Conservation (phyloP, 2,888 invertebrate species). For the Caenorhabditis sp. region DNA sequence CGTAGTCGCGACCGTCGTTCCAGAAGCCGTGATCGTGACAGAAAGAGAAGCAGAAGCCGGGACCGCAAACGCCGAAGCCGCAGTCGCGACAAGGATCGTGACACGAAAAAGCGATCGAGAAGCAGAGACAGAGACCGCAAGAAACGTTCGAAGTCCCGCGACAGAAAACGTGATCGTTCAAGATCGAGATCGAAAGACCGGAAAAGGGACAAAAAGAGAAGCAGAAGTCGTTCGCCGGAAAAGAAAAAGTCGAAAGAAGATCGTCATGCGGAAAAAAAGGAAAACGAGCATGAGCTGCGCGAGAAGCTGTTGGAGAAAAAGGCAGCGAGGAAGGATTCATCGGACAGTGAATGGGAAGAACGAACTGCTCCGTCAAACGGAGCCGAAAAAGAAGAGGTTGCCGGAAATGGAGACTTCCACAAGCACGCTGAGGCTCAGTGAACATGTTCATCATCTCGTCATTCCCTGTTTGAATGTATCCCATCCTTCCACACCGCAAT, state of each 20-base stretch:
- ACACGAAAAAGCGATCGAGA: constrained; percentile 39
- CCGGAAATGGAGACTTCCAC: constrained; percentile 29
- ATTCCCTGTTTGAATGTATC: too few relatives aligned
- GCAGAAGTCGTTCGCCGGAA: constrained; percentile 40
- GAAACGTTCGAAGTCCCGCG: constrained; percentile 55
- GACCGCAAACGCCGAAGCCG: constrained; percentile 49
- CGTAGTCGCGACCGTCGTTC: constrained; percentile 26
- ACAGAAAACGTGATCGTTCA: constrained; percentile 61
- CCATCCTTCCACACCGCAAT: too few relatives aligned
- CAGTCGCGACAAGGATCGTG: constrained; percentile 37
- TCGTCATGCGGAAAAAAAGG: constrained; percentile 46
- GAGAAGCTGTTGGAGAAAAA: constrained; percentile 68
- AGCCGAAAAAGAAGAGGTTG: not conserved
- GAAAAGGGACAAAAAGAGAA: constrained; percentile 44
- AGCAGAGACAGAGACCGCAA: constrained; percentile 54
- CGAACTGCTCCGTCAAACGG: constrained; percentile 7
- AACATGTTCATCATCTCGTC: too few relatives aligned
- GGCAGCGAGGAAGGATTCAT: constrained; percentile 49
- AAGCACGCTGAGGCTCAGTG: not conserved
- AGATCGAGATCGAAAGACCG: constrained; percentile 48
- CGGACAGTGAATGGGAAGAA: constrained; percentile 54
- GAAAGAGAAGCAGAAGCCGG: constrained; percentile 41
- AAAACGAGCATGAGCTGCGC: constrained; percentile 64
- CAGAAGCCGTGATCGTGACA: constrained; percentile 54
- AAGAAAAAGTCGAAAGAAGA: constrained; percentile 45